Evolutionary conservation across 2,888 invertebrate species (phyloP), one percentile per base, ranked within the genome.

Genomic region (Drosophila demipolita): DNA sequence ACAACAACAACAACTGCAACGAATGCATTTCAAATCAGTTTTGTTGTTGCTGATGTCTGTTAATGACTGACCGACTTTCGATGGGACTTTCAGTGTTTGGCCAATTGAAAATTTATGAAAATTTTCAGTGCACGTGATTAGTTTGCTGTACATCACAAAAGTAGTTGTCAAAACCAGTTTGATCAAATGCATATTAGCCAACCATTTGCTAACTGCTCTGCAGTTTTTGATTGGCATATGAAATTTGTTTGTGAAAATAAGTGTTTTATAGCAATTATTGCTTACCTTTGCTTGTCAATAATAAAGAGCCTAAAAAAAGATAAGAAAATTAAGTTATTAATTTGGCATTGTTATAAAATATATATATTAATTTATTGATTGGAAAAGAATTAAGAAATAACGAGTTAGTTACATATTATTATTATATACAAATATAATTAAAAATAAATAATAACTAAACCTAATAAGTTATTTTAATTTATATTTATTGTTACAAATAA

Each of bases 51-150:
- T 52, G 45, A 38, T 53, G 42, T 69, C 63, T 76, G 78, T 66
- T 70, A 74, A 74, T 78, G 74, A 78, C 26, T 74, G 78, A 66
- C 62, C 66, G 64, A 78, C 71, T 62, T 78, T 77, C 48, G 40
- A 68, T 65, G 42, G 57, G 66, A 58, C 59, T 62, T 62, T 67
- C 61, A 52, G 49, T 58, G 52, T 45, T 59, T 38, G 20, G 12
- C 48, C 78, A 68, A 75, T 80, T 67, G 68, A 66, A 74, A 65
- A 79, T 76, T 69, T 71, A 83, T 83, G 73, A 64, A 74, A 66
- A 65, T 45, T 48, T 40, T 48, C 42, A n/a, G 32, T 65, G 55
- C 42, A 66, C 57, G 59, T 78, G 72, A 79, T 71, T 64, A 50
- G 64, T 64, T 64, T 66, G 45, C 58, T 52, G 48, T 57, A 72